These are phyloP conservation scores for Ictalurus punctatus DNA, from an alignment of 2,113 vertebrate species.

Conservation along the genomic window DNA sequence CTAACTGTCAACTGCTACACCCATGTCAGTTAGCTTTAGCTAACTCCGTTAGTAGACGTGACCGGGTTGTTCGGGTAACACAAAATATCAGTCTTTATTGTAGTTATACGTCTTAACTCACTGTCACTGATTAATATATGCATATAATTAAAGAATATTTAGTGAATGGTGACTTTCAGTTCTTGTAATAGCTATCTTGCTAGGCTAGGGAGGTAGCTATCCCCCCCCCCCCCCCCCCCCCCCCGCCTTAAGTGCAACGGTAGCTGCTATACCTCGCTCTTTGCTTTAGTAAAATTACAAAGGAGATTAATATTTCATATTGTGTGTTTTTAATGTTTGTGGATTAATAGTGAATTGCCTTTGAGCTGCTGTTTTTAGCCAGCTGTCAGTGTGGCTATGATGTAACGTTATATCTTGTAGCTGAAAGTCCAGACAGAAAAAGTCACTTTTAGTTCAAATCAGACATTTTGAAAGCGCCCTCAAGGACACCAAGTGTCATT, in stretches of 20 bases:
- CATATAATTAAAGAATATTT: background rate
- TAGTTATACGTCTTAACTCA: background rate
- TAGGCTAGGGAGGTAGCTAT: background rate
- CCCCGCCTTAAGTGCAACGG: background rate
- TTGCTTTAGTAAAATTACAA: background rate
- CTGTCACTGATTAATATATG: background rate
- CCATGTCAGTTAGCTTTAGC: slow-evolving; percentile 18
- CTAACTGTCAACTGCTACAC: slow-evolving; percentile 30
- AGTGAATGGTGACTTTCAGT: background rate
- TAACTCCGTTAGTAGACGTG: background rate
- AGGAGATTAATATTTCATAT: background rate
- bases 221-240: background rate
- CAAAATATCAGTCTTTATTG: background rate
- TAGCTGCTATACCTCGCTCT: too few relatives aligned
- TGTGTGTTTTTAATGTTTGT: background rate
- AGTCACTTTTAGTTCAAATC: background rate
- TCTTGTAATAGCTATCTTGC: background rate
- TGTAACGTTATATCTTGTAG: background rate
- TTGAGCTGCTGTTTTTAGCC: background rate
- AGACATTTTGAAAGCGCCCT: background rate
- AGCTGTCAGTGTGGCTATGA: background rate
- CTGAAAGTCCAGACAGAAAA: background rate
- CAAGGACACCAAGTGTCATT: background rate
- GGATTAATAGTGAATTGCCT: background rate
- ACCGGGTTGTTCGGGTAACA: background rate